These are phyloP conservation scores for Ischnus inquisitorius DNA, from an alignment of 2,888 invertebrate genomes.

Conservation along the genomic window DNA sequence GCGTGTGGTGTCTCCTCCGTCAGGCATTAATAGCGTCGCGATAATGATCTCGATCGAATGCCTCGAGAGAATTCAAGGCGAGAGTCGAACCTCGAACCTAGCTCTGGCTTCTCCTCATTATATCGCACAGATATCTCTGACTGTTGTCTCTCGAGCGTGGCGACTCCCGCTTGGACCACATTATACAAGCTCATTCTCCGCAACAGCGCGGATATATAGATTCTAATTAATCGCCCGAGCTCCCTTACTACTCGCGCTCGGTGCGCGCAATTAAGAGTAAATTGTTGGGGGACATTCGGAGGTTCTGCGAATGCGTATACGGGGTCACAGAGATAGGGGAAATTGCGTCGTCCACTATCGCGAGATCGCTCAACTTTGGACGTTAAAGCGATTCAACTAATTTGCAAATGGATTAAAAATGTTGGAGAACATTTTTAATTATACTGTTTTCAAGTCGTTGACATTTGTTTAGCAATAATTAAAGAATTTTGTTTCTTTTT, in stretches of 20 bases:
- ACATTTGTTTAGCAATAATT: not conserved
- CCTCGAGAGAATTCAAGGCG: constrained; percentile 8
- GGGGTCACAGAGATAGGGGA: not conserved
- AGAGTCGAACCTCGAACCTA: constrained; percentile 40
- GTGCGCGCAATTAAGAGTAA: constrained; percentile 25
- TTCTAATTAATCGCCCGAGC: constrained; percentile 48
- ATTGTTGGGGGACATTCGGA: constrained; percentile 21
- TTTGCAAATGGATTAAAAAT: not conserved
- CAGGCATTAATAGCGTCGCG: constrained; percentile 37
- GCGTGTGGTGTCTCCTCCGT: not conserved
- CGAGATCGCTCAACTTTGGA: not conserved
- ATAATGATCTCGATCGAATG: constrained; percentile 43
- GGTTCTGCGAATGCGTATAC: constrained; percentile 21
- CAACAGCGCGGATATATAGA: not conserved
- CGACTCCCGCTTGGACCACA: not conserved
- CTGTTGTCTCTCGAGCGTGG: not conserved
- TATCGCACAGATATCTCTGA: not conserved
- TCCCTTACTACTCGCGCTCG: constrained; percentile 2
- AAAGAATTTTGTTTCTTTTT: not conserved
- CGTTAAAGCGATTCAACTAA: not conserved
- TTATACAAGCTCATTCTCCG: not conserved
- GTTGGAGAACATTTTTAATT: not conserved
- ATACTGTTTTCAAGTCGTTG: not conserved
- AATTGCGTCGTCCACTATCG: constrained; percentile 17
- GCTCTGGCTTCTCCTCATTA: constrained; percentile 41